These are phyloP conservation scores for Diprion similis DNA, from an alignment of 1,140 invertebrate species.

Conservation along the genomic window DNA sequence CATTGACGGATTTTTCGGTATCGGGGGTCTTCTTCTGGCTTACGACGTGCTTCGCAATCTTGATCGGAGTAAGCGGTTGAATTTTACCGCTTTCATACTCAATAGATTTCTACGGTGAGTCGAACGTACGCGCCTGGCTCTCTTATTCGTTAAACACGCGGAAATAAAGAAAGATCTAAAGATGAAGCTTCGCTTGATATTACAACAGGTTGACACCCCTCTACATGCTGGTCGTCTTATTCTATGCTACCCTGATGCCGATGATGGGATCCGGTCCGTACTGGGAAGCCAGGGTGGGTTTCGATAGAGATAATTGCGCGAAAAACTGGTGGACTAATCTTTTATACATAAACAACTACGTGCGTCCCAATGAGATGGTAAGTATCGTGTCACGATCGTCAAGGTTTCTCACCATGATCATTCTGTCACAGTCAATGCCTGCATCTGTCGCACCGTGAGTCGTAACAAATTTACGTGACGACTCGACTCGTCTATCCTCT, in stretches of 20 bases:
- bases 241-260: conserved; percentile 44
- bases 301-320: conserved; percentile 48
- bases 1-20: conserved; percentile 49
- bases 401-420: too few species aligned
- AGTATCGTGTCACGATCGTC: neutral
- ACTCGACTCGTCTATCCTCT: neutral
- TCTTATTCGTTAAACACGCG: too few species aligned
- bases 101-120: conserved; percentile 43
- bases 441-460: too few species aligned
- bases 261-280: conserved; percentile 48
- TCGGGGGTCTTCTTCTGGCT: conserved; percentile 44
- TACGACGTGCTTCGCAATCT: conserved; percentile 44
- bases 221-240: conserved; percentile 48
- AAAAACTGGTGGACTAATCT: conserved; percentile 67
- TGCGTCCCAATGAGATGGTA: conserved; percentile 47
- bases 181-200: too few species aligned
- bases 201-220: conserved; percentile 50
- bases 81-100: conserved; percentile 34
- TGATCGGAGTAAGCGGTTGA: conserved; percentile 43
- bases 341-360: conserved; percentile 66
- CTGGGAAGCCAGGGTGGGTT: conserved; percentile 39
- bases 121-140: too few species aligned
- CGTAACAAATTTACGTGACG: too few species aligned
- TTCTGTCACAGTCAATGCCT: too few species aligned
- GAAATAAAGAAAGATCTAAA: too few species aligned